phyloP scores from a whole-genome alignment of 2,797 vertebrate species.

The Apogon talboti region DNA sequence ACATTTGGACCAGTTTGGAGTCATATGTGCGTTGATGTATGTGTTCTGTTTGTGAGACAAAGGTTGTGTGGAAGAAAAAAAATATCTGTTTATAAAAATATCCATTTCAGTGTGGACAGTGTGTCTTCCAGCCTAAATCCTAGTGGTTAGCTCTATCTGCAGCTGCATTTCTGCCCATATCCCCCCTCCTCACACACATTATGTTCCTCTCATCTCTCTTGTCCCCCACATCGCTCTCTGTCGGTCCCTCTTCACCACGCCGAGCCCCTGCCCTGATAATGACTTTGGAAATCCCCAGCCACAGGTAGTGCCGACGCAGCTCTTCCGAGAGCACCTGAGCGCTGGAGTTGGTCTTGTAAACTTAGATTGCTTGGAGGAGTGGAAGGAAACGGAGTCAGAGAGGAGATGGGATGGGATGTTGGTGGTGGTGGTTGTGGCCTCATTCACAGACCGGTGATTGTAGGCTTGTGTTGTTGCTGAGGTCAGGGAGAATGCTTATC shows the following conservation, averaged over 20 bases:
- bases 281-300: conserved; percentile 63
- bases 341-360: conserved; percentile 34
- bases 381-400: conserved; percentile 38
- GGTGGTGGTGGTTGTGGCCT: not conserved
- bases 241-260: conserved; percentile 1
- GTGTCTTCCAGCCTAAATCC: not conserved
- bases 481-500: conserved; percentile 56
- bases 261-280: conserved; percentile 44
- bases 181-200: not conserved
- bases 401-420: conserved; percentile 42
- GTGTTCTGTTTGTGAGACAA: no score
- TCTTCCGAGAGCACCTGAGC: conserved; percentile 30
- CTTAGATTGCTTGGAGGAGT: conserved; percentile 39
- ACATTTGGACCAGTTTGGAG: no score
- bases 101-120: no score
- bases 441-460: conserved; percentile 45
- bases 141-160: not conserved
- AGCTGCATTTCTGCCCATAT: conserved; percentile 8
- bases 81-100: no score
- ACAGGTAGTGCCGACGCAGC: conserved; percentile 46
- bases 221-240: not conserved
- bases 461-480: conserved; percentile 47
- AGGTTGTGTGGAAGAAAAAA: no score
- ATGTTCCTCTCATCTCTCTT: not conserved
- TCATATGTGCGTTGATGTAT: no score